These are phyloP conservation scores for Holocentrus rufus DNA, from an alignment of 2,797 vertebrate species.

Conservation along the genomic window DNA sequence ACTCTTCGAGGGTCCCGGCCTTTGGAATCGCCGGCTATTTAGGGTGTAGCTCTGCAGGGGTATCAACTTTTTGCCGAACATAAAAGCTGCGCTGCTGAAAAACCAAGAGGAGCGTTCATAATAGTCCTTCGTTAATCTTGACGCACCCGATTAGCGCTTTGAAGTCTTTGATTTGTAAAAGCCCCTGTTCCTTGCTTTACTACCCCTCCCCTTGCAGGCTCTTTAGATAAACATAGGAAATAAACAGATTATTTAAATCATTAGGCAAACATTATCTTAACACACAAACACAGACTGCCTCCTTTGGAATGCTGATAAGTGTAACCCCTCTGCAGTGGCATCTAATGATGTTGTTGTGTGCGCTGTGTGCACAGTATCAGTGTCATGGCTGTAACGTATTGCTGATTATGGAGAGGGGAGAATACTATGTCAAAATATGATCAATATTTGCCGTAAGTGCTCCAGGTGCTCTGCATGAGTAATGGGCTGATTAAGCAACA, in stretches of 20 bases:
- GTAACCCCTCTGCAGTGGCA: constrained; percentile 49
- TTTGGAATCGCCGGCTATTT: constrained; percentile 62
- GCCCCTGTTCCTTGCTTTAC: constrained; percentile 65
- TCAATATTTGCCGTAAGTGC: constrained; percentile 79
- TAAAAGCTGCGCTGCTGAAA: constrained; percentile 41
- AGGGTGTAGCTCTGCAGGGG: constrained; percentile 54
- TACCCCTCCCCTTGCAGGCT: constrained; percentile 72
- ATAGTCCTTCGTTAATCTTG: constrained; percentile 77
- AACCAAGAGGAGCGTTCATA: constrained; percentile 61
- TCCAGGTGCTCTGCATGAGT: constrained; percentile 70
- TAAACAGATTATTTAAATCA: constrained; percentile 82
- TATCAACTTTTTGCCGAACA: constrained; percentile 68
- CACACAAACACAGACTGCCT: constrained; percentile 66
- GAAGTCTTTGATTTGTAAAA: constrained; percentile 78
- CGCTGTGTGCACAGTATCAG: constrained; percentile 40
- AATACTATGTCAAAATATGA: constrained; percentile 78
- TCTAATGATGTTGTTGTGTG: constrained; percentile 55
- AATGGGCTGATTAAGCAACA: constrained; percentile 71
- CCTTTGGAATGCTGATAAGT: constrained; percentile 75
- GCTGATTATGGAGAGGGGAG: constrained; percentile 75
- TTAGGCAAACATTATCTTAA: constrained; percentile 78
- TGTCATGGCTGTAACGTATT: constrained; percentile 47
- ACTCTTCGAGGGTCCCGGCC: constrained; percentile 59
- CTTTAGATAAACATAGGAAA: constrained; percentile 78
- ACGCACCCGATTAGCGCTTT: constrained; percentile 75